phyloP scores from a whole-genome alignment of 92 coral and sea anemone genomes.

The Palythoa caribaeorum region DNA sequence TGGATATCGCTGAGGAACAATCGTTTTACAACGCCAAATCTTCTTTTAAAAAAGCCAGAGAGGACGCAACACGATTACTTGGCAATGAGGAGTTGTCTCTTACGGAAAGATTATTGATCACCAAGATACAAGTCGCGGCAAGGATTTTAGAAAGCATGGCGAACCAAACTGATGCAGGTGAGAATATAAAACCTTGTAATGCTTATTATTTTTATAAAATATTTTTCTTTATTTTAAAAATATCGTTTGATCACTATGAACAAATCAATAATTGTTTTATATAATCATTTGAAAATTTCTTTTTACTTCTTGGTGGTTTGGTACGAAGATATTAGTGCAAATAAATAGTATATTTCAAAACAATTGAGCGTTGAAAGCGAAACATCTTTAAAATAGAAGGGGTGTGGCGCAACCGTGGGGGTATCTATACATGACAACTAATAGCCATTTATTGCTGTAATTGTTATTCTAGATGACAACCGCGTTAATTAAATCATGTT shows the following conservation, averaged over 20 bases:
- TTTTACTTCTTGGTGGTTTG: not conserved
- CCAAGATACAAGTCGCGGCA: constrained; percentile 46
- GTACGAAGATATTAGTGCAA: not conserved
- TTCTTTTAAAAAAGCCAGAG: constrained; percentile 34
- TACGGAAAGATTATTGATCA: constrained; percentile 26
- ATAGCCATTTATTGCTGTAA: too few species aligned
- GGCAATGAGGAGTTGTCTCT: constrained; percentile 28
- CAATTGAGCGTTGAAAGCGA: not conserved
- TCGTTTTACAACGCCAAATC: constrained; percentile 40
- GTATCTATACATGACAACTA: too few species aligned
- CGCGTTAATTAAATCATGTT: not conserved
- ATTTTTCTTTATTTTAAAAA: not conserved
- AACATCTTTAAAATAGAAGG: not conserved
- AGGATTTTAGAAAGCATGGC: constrained; percentile 43
- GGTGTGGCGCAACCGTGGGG: not conserved
- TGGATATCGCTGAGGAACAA: constrained; percentile 46
- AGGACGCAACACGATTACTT: constrained; percentile 36
- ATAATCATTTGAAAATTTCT: not conserved
- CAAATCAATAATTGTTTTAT: not conserved
- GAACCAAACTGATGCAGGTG: constrained; percentile 41
- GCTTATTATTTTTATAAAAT: not conserved
- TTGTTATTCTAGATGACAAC: not conserved
- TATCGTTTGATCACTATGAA: not conserved
- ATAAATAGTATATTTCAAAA: not conserved
- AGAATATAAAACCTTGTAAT: not conserved